Evolutionary conservation across 2,113 vertebrate genomes (phyloP).

Genomic region (Perognathus longimembris): DNA sequence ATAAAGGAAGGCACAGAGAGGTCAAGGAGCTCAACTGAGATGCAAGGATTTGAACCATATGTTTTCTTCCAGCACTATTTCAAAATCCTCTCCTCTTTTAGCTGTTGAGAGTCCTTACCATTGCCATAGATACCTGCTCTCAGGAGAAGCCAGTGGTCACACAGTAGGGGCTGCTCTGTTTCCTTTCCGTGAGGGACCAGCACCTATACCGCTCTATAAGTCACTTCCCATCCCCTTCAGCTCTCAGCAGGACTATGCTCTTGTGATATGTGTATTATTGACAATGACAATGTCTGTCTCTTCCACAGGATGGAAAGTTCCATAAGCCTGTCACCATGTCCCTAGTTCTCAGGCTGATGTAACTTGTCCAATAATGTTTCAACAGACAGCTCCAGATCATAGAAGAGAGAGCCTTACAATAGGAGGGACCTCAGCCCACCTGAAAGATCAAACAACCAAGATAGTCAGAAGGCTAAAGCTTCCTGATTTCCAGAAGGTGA

Average conservation of each 20-base stretch:
- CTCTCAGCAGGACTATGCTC: no score
- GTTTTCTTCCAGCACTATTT: no score
- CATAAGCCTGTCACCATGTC: background rate
- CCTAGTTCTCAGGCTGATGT: no score
- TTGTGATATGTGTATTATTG: fast-evolving
- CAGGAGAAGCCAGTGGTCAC: background rate
- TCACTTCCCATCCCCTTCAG: no score
- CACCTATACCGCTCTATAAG: fast-evolving
- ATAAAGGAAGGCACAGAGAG: background rate
- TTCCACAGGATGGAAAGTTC: background rate
- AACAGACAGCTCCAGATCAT: background rate
- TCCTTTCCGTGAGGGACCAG: fast-evolving
- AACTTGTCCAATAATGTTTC: background rate
- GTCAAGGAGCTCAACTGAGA: background rate
- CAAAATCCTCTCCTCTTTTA: background rate
- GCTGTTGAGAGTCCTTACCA: background rate
- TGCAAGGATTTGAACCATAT: background rate
- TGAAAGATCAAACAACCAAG: background rate
- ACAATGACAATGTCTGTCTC: background rate
- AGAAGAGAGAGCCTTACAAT: background rate
- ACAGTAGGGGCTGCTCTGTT: fast-evolving
- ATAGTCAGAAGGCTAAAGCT: background rate
- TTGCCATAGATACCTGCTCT: background rate
- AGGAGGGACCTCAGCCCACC: background rate
- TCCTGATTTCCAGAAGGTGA: slow-evolving; percentile 30